Conservation (phyloP, 1,140 invertebrate genomes). For the Drosophila funebris region DNA sequence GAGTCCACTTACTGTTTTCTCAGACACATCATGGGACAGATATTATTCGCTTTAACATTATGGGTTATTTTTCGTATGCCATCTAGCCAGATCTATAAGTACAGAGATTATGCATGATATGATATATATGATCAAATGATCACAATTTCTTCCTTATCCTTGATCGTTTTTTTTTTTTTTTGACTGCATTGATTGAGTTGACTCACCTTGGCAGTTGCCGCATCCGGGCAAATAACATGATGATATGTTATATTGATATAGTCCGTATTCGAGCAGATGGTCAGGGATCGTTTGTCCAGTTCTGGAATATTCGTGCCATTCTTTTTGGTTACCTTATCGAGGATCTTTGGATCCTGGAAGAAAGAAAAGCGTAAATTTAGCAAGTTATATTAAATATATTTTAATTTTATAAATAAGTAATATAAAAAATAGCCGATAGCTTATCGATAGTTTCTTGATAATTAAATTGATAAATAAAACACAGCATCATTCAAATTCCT, state of each 20-base stretch:
- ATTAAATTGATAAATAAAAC: too few relatives aligned
- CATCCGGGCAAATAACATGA: conserved; percentile 96
- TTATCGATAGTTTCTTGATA: too few relatives aligned
- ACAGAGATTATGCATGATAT: conserved; percentile 77
- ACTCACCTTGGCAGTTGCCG: conserved; percentile 94
- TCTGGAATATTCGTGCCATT: conserved; percentile 88
- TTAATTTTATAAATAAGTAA: background rate
- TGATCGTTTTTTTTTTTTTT: background rate
- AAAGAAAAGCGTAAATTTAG: conserved; percentile 13
- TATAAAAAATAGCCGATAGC: too few relatives aligned
- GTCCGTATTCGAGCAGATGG: conserved; percentile 99
- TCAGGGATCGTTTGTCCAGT: conserved; percentile 97
- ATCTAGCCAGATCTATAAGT: conserved; percentile 94
- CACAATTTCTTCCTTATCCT: background rate
- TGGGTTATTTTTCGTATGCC: conserved; percentile 97
- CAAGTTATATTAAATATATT: background rate
- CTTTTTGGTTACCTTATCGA: conserved; percentile 90
- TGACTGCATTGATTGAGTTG: background rate
- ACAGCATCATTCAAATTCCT: too few relatives aligned
- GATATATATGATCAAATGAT: conserved; percentile 21
- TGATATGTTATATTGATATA: conserved; percentile 99
- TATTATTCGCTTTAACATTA: conserved; percentile 99
- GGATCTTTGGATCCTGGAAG: conserved; percentile 92
- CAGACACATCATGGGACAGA: conserved; percentile 98
- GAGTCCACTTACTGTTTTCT: conserved; percentile 98